Conservation (phyloP, 2,888 invertebrate genomes). For the Muschampia plurimacula region DNA sequence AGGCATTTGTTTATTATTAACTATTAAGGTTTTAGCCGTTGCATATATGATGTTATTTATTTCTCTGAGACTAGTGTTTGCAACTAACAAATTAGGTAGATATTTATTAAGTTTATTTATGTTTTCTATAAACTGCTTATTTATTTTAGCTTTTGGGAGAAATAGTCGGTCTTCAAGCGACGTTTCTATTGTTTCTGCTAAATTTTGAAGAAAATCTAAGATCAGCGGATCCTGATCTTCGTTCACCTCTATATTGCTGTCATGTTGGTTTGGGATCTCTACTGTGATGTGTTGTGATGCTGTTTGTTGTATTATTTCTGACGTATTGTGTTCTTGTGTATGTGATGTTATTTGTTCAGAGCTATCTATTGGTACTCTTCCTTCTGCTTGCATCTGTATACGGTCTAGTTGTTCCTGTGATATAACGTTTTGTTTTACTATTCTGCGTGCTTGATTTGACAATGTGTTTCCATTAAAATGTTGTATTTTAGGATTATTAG, state of each 20-base stretch:
- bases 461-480: too few species aligned
- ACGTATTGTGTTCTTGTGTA: too few species aligned
- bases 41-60: slow-evolving; percentile 24
- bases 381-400: too few species aligned
- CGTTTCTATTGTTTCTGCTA: slow-evolving; percentile 5
- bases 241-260: neutral
- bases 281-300: too few species aligned
- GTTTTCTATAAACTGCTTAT: slow-evolving; percentile 17
- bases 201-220: neutral
- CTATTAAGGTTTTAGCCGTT: neutral
- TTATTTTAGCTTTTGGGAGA: slow-evolving; percentile 25
- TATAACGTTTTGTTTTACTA: too few species aligned
- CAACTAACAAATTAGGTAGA: slow-evolving; percentile 23
- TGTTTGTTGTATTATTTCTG: too few species aligned
- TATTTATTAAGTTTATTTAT: slow-evolving; percentile 20
- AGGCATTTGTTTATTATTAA: slow-evolving; percentile 13
- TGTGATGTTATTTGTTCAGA: too few species aligned
- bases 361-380: too few species aligned
- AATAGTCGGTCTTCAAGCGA: neutral
- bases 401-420: too few species aligned
- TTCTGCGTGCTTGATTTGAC: too few species aligned
- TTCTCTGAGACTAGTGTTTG: neutral
- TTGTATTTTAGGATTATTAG: too few species aligned
- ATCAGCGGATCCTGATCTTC: slow-evolving; percentile 1
- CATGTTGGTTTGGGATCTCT: too few species aligned